Conservation (phyloP, 2,113 vertebrate genomes). For the Leucosticte australis region DNA sequence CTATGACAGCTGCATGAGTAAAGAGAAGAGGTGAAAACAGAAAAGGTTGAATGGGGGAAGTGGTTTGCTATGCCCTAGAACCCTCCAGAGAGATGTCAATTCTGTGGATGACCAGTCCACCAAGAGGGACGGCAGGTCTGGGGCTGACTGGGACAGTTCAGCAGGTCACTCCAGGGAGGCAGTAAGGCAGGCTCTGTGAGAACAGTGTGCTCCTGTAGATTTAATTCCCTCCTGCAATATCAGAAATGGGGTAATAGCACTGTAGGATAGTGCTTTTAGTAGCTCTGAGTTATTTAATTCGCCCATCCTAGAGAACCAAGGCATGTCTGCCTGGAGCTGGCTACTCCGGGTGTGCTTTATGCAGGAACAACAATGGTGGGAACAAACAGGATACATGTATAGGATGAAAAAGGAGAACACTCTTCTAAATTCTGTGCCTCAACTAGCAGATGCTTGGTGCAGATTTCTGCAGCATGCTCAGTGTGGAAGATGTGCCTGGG, state of each 20-base stretch:
- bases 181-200: not conserved
- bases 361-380: not conserved
- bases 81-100: not conserved
- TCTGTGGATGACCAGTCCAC: not conserved
- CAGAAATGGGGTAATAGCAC: not conserved
- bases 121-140: not conserved
- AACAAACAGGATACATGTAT: accelerated
- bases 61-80: not conserved
- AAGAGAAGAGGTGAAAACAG: not conserved
- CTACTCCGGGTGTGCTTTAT: not conserved
- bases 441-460: not conserved
- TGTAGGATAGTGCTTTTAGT: not conserved
- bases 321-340: accelerated
- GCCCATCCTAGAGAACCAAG: not conserved
- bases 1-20: not conserved
- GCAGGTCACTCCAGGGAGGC: not conserved
- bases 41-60: not conserved
- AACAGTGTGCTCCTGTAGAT: not conserved
- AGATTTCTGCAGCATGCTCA: not conserved
- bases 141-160: not conserved
- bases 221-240: not conserved
- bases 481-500: not conserved
- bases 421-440: not conserved
- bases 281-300: not conserved
- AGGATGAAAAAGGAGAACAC: not conserved